These are phyloP conservation scores for Dorcus parallelipipedus DNA, from an alignment of 2,888 invertebrate genomes.

Conservation along the genomic window DNA sequence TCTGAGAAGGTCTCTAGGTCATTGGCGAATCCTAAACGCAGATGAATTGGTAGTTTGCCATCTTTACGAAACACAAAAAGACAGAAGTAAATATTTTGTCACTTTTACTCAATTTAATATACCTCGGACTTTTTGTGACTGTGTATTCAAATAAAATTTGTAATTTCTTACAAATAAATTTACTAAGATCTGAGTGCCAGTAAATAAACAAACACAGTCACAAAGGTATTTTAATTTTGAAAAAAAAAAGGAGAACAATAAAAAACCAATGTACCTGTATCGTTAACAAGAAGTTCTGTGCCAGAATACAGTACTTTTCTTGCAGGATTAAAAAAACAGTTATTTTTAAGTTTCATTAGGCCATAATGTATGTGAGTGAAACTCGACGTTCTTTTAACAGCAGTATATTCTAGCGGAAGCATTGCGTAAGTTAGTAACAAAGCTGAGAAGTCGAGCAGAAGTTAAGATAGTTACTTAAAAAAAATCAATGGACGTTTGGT, in stretches of 20 bases:
- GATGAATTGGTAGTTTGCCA: conserved; percentile 45
- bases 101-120: neutral
- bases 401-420: conserved; percentile 15
- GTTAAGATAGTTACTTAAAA: neutral
- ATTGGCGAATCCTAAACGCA: conserved; percentile 43
- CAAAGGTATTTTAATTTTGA: no score
- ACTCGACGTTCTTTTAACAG: conserved; percentile 21
- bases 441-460: neutral
- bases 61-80: conserved; percentile 26
- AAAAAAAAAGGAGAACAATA: neutral
- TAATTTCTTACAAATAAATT: no score
- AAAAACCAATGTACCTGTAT: conserved; percentile 17
- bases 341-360: conserved; percentile 19
- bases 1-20: conserved; percentile 33
- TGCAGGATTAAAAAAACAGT: conserved; percentile 14
- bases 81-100: neutral
- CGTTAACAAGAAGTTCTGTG: conserved; percentile 8
- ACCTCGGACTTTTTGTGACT: no score
- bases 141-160: no score
- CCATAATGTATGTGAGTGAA: conserved; percentile 19
- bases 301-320: conserved; percentile 26
- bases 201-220: no score
- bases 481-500: no score
- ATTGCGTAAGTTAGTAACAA: neutral
- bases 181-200: no score